phyloP scores from a whole-genome alignment of 2,113 vertebrate genomes.

The Cisticola juncidis region DNA sequence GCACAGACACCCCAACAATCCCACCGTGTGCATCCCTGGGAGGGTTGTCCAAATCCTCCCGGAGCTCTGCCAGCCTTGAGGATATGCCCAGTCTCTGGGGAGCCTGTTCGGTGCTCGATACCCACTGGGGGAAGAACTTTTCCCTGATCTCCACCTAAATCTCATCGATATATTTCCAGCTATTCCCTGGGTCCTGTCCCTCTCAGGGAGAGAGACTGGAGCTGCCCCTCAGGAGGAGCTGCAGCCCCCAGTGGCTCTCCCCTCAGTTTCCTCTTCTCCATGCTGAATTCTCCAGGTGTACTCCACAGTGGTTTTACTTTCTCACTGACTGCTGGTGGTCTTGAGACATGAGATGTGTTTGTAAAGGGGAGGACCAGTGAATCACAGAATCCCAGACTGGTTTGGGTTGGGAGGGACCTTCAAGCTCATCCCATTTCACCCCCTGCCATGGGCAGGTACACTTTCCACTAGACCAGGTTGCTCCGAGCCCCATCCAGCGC shows the following conservation, averaged over 20 bases:
- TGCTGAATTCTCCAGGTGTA: background rate
- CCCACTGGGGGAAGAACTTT: background rate
- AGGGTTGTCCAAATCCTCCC: accelerated
- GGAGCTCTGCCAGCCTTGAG: background rate
- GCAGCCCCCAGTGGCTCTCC: accelerated
- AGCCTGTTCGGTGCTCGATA: accelerated
- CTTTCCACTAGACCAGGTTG: background rate
- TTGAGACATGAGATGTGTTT: background rate
- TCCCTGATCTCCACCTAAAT: background rate
- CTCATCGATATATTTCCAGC: background rate
- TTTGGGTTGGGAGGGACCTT: background rate
- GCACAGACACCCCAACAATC: background rate
- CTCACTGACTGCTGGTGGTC: background rate
- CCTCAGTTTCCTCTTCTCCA: background rate
- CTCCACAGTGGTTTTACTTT: background rate
- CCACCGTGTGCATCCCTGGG: background rate
- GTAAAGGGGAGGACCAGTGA: background rate
- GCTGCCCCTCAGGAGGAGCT: background rate
- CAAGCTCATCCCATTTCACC: background rate
- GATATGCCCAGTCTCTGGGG: accelerated
- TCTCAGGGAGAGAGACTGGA: background rate
- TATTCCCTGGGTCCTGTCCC: background rate
- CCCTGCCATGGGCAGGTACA: background rate
- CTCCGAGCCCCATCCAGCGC: background rate
- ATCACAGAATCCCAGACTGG: background rate